phyloP scores from a whole-genome alignment of 2,797 vertebrate species.

The Molossus alvarezi region DNA sequence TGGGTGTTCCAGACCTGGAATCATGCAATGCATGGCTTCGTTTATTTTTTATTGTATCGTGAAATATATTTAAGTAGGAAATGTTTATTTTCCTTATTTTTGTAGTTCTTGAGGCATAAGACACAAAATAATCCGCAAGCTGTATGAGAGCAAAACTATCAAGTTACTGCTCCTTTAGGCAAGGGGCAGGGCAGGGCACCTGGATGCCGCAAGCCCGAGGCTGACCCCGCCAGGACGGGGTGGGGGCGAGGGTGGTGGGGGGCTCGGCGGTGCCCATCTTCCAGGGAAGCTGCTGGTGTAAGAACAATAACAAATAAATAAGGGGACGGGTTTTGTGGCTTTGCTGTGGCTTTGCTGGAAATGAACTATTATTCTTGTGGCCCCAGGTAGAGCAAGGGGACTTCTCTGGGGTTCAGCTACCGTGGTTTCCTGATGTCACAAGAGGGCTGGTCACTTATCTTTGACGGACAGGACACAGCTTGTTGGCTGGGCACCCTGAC shows the following conservation, averaged over 20 bases:
- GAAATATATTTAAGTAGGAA: not conserved
- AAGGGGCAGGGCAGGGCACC: no score
- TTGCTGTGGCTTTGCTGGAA: no score
- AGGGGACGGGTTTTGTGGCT: no score
- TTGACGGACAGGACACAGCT: not conserved
- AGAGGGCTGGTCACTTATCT: not conserved
- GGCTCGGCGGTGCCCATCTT: no score
- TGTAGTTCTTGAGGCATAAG: not conserved
- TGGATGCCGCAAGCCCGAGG: no score
- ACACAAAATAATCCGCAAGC: not conserved
- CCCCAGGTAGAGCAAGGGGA: fast-evolving
- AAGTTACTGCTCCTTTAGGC: not conserved
- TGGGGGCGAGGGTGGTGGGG: no score
- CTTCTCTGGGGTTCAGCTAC: not conserved
- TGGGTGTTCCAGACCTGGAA: not conserved
- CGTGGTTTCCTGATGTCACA: fast-evolving
- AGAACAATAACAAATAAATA: no score
- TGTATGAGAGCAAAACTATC: not conserved
- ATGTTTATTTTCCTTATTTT: not conserved
- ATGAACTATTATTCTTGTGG: not conserved
- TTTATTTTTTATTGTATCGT: not conserved
- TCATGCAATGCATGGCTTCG: not conserved
- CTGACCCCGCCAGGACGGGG: no score
- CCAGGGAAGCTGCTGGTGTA: no score
- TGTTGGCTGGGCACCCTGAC: not conserved